Percentiles rank a stretch among this genome's conserved stretches.
phyloP scores from a whole-genome alignment of 2,888 invertebrate species.

The Cheilosia vernalis region DNA sequence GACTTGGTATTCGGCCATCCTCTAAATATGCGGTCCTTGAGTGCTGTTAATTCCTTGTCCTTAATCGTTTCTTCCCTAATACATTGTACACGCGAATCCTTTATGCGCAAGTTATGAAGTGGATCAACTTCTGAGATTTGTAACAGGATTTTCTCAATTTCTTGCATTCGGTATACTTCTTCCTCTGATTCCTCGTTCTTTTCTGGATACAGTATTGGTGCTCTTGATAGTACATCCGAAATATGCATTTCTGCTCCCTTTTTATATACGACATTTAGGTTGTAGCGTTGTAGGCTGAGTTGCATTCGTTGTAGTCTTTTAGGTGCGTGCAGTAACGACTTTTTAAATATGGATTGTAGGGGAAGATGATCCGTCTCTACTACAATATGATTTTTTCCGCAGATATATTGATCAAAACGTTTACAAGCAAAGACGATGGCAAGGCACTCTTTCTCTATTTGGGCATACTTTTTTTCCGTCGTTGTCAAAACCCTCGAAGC shows the following conservation, averaged over 20 bases:
- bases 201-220: background rate
- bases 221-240: slow-evolving; percentile 31
- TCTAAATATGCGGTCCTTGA: slow-evolving; percentile 2
- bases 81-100: slow-evolving; percentile 14
- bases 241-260: slow-evolving; percentile 18
- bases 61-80: slow-evolving; percentile 4
- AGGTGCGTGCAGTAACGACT: too few relatives aligned
- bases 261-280: slow-evolving; percentile 4
- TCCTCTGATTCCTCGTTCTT: slow-evolving; percentile 3
- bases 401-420: too few relatives aligned
- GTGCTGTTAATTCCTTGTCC: slow-evolving; percentile 11
- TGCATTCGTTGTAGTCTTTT: too few relatives aligned
- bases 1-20: slow-evolving; percentile 22
- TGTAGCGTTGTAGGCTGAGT: slow-evolving; percentile 19
- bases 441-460: too few relatives aligned
- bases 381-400: too few relatives aligned
- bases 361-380: too few relatives aligned
- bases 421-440: too few relatives aligned
- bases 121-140: slow-evolving; percentile 25
- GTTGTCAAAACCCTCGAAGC: too few relatives aligned
- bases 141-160: slow-evolving; percentile 16
- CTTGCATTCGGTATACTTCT: slow-evolving; percentile 2
- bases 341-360: too few relatives aligned
- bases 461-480: too few relatives aligned
- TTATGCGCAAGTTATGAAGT: slow-evolving; percentile 1